phyloP scores from a whole-genome alignment of 2,797 vertebrate species.

The Rhynchonycteris naso region DNA sequence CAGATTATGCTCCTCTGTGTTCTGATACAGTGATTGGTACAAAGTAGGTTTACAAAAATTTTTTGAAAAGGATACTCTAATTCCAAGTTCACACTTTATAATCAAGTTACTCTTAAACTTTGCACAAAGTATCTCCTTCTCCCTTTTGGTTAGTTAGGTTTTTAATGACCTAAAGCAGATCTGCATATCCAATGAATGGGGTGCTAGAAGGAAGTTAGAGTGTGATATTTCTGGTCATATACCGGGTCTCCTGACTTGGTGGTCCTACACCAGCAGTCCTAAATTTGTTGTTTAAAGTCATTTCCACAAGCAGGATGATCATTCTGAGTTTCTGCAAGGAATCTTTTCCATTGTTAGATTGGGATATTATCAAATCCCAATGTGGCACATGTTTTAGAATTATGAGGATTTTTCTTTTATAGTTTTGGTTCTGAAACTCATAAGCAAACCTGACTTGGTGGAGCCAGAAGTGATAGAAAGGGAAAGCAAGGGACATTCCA shows the following conservation, averaged over 20 bases:
- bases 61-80: not conserved
- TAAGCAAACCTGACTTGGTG: not conserved
- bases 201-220: not conserved
- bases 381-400: not conserved
- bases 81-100: not conserved
- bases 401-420: not conserved
- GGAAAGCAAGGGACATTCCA: not conserved
- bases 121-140: not conserved
- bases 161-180: not conserved
- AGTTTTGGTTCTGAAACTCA: not conserved
- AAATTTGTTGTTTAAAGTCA: conserved; percentile 7
- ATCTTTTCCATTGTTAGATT: not conserved
- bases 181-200: not conserved
- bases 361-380: not conserved
- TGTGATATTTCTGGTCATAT: not conserved
- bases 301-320: not conserved
- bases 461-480: not conserved
- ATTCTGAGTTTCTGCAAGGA: conserved; percentile 4
- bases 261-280: not conserved
- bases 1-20: not conserved
- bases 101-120: not conserved
- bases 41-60: not conserved
- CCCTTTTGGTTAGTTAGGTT: not conserved
- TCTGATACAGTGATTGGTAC: not conserved
- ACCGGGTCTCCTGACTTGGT: not conserved